Base-by-base conservation (phyloP, 2,888 invertebrate genomes). In the Congeria kusceri region DNA sequence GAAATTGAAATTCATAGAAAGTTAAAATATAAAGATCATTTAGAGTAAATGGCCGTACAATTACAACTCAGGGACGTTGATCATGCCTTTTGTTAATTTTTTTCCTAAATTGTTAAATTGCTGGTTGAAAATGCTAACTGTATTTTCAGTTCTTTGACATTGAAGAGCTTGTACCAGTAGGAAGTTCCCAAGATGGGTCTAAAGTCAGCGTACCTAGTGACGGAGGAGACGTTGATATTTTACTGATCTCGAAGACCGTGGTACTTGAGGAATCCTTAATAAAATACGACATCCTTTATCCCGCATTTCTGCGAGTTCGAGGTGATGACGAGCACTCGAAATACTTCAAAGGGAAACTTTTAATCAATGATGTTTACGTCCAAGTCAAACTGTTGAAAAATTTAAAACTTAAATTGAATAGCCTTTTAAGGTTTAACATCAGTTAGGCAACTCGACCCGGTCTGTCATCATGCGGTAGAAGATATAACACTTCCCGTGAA, bases 171-270 rank as follows among this genome's bases (percentile, higher is more conserved):
- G 27, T 63, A 18, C 18, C 39, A 1, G 53, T 53, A 4, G 76
- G 76, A 11, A 76, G 70, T 53, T 69, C 57, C 57, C 28, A 56
- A 11, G 76, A 76, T 29, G 76, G 76, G 18, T 58, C 69, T 7
- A 76, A 76, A 53, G 59, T 76, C 3, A 69, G 56, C 9, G 13
- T 44, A 7, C 69, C 64, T 0, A 47, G 25, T n/a, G 76, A 69
- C 25, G 13, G 11, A 3, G 76, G 76, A 23, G 76, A 76, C 64
- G 53, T 76, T 39, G 76, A 76, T 56, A 47, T 63, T 9, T 49
- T 76, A 18, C 18, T 76, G 5, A 15, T 73, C 18, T 47, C 66
- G 3, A 58, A 63, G 15, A 69, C 57, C 18, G 29, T 46, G 7
- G 15, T 28, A 59, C 23, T 76, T 20, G 23, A 25, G 1, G 69